These are phyloP conservation scores for Sanderia malayensis DNA, from an alignment of 30 jellyfish, hydroid and myxozoan genomes.

Conservation along the genomic window DNA sequence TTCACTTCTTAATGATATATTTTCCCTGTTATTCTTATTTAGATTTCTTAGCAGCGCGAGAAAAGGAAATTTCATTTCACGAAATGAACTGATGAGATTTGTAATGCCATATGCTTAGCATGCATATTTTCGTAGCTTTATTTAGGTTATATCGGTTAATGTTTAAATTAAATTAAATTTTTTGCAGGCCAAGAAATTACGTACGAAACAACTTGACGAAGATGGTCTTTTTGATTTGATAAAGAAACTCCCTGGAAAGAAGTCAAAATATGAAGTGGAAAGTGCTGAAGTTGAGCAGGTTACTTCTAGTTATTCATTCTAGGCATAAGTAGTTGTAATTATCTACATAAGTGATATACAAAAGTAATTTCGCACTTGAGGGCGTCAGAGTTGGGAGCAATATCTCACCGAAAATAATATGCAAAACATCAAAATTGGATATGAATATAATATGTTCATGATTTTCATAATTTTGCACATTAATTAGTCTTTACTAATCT, in stretches of 20 bases:
- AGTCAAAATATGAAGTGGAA: conserved; percentile 14
- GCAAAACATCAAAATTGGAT: background rate
- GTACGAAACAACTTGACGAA: conserved; percentile 84
- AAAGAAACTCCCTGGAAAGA: conserved; percentile 50
- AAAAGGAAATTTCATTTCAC: background rate
- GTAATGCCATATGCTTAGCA: background rate
- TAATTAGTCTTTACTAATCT: too few relatives aligned
- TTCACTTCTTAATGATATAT: too few relatives aligned
- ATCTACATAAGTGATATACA: background rate
- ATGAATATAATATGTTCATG: background rate
- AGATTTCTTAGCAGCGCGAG: too few relatives aligned
- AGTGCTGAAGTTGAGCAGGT: background rate
- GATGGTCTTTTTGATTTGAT: conserved; percentile 79
- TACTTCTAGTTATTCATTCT: background rate
- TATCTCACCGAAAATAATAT: background rate
- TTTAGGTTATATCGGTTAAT: background rate
- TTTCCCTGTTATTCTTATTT: too few relatives aligned
- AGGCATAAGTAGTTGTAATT: background rate
- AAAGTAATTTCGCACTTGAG: too few relatives aligned
- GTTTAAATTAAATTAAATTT: background rate
- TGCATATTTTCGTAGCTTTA: background rate
- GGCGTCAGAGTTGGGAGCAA: too few relatives aligned
- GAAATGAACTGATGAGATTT: background rate
- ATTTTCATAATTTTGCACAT: background rate
- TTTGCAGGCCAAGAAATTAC: conserved; percentile 65